A percentile compares a stretch with the other conserved stretches of the same genome.
Conservation (phyloP, 2,888 invertebrate genomes). For the Alcis repandata region DNA sequence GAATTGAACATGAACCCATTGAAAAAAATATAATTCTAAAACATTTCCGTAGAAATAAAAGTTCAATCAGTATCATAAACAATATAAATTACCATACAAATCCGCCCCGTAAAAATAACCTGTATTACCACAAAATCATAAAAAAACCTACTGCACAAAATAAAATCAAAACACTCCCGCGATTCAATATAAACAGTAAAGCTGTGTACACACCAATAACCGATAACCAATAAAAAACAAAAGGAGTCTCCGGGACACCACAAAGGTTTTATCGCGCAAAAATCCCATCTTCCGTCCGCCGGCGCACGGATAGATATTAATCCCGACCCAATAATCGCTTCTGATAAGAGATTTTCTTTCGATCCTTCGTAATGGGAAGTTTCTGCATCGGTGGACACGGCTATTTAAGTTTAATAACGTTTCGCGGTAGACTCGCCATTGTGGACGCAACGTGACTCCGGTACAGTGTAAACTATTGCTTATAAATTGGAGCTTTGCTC, state of each 20-base stretch:
- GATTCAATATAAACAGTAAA: conserved; percentile 45
- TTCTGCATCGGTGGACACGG: conserved; percentile 74
- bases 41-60: not conserved
- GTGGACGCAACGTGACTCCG: conserved; percentile 52
- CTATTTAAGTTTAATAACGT: conserved; percentile 81
- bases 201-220: conserved; percentile 48
- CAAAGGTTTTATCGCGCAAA: conserved; percentile 67
- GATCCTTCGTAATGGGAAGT: conserved; percentile 80
- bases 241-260: conserved; percentile 45
- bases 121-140: conserved; percentile 13
- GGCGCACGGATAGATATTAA: conserved; percentile 76
- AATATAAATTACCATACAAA: conserved; percentile 10
- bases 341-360: conserved; percentile 83
- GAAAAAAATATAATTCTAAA: not conserved
- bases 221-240: conserved; percentile 51
- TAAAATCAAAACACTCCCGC: conserved; percentile 40
- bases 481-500: conserved; percentile 23
- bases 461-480: conserved; percentile 53
- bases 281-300: conserved; percentile 65
- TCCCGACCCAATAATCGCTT: conserved; percentile 75
- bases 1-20: no score
- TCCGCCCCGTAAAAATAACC: not conserved
- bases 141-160: conserved; percentile 30
- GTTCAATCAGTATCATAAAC: conserved; percentile 3
- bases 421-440: conserved; percentile 56